Conservation (phyloP, 2,797 vertebrate species). For the Alca torda region DNA sequence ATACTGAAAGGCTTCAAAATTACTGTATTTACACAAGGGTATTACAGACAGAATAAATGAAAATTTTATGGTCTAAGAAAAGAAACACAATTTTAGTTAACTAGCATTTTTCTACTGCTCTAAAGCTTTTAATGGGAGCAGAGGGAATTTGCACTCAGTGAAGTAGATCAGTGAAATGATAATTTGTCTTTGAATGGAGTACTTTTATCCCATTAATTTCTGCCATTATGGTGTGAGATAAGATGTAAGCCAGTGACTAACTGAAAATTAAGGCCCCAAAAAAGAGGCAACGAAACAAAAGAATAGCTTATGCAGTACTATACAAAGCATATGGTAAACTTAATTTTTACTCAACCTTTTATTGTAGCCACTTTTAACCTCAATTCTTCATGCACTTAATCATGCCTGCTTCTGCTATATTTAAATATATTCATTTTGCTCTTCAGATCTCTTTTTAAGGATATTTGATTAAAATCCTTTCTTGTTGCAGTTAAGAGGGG, state of each 20-base stretch:
- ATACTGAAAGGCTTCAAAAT: slow-evolving; percentile 71
- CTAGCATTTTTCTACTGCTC: slow-evolving; percentile 73
- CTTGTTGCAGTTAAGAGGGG: neutral
- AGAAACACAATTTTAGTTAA: slow-evolving; percentile 79
- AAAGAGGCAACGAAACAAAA: slow-evolving; percentile 61
- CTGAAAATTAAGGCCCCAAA: slow-evolving; percentile 67
- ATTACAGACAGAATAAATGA: slow-evolving; percentile 76
- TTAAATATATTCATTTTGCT: slow-evolving; percentile 30
- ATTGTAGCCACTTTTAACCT: slow-evolving; percentile 44
- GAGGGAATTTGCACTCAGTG: slow-evolving; percentile 75
- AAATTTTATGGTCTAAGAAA: slow-evolving; percentile 79
- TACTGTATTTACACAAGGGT: slow-evolving; percentile 74
- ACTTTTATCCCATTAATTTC: slow-evolving; percentile 81
- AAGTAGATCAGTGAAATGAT: slow-evolving; percentile 80
- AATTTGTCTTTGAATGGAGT: slow-evolving; percentile 79
- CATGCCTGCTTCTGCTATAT: slow-evolving; percentile 31
- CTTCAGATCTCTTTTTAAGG: neutral
- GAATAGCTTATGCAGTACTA: slow-evolving; percentile 58
- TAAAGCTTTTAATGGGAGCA: slow-evolving; percentile 76
- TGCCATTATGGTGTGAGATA: slow-evolving; percentile 73
- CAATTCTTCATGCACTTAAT: slow-evolving; percentile 50
- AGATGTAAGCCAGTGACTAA: slow-evolving; percentile 73
- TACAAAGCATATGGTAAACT: slow-evolving; percentile 56
- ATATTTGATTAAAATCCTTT: slow-evolving; percentile 33
- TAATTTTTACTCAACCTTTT: slow-evolving; percentile 63